A percentile compares a stretch with the other conserved stretches of the same genome.
Conservation (phyloP, 2,888 invertebrate genomes). For the Beris morrisii region DNA sequence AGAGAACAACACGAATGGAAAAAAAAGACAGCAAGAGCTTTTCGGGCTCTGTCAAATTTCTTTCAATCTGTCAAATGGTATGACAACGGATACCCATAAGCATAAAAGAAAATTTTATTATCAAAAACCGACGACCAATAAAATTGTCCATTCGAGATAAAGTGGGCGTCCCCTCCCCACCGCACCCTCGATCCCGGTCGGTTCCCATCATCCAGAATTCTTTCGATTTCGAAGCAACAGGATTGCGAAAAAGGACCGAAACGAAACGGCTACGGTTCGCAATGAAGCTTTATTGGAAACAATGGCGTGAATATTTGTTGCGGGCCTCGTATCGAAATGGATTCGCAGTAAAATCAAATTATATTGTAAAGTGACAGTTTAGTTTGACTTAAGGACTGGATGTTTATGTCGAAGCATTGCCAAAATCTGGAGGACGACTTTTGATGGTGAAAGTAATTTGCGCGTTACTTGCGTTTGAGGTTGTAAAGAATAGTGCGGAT, state of each 20-base stretch:
- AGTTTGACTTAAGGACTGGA: no score
- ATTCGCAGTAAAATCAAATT: slow-evolving; percentile 27
- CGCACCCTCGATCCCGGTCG: neutral
- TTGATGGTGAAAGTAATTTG: no score
- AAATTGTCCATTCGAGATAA: slow-evolving; percentile 31
- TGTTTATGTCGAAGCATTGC: no score
- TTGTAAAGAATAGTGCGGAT: no score
- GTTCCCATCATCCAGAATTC: neutral
- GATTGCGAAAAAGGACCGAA: slow-evolving; percentile 2
- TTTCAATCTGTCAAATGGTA: slow-evolving; percentile 32
- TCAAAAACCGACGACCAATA: slow-evolving; percentile 31
- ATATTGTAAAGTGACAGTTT: slow-evolving; percentile 1
- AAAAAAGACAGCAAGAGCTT: neutral
- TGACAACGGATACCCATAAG: slow-evolving; percentile 33
- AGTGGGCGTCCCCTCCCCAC: slow-evolving; percentile 13
- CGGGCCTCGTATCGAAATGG: slow-evolving; percentile 9
- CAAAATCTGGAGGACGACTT: no score
- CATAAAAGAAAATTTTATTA: slow-evolving; percentile 33
- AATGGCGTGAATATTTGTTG: slow-evolving; percentile 26
- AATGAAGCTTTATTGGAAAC: slow-evolving; percentile 27
- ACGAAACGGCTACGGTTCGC: slow-evolving; percentile 17
- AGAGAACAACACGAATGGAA: slow-evolving; percentile 5
- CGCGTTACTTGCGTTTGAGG: no score
- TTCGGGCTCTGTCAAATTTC: slow-evolving; percentile 30
- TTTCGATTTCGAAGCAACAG: slow-evolving; percentile 17